A percentile compares a stretch with the other conserved stretches of the same genome.
Evolutionary conservation across 2,888 invertebrate species (phyloP).

Genomic region (Trachelus iudaicus): DNA sequence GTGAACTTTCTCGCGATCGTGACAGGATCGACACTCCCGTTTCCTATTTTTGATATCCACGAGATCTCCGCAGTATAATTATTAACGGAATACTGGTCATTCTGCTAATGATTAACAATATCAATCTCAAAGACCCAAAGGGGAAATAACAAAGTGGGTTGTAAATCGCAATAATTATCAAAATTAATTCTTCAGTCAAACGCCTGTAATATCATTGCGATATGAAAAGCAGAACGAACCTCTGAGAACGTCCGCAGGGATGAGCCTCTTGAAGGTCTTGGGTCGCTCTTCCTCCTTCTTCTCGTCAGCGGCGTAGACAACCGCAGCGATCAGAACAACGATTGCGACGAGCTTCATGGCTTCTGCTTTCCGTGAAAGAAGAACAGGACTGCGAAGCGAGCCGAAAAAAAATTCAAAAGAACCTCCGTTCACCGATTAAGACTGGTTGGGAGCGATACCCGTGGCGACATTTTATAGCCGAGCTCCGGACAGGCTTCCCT

Average conservation of each 20-base stretch:
- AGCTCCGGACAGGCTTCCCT: conserved; percentile 54
- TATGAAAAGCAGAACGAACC: conserved; percentile 70
- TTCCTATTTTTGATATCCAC: conserved; percentile 30
- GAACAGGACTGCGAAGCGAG: conserved; percentile 15
- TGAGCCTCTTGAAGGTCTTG: conserved; percentile 83
- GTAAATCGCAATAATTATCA: too few relatives aligned
- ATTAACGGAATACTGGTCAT: not conserved
- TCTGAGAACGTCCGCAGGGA: conserved; percentile 90
- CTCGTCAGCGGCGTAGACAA: conserved; percentile 67
- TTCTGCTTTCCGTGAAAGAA: conserved; percentile 10
- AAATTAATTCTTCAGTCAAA: not conserved
- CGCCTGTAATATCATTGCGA: not conserved
- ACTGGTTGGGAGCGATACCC: conserved; percentile 60
- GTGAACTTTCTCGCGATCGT: conserved; percentile 44
- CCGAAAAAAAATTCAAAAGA: conserved; percentile 29
- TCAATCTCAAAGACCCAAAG: not conserved
- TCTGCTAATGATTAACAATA: not conserved
- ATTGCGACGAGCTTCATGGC: conserved; percentile 67
- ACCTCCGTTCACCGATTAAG: conserved; percentile 52
- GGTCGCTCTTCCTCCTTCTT: conserved; percentile 69
- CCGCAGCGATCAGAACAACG: conserved; percentile 69
- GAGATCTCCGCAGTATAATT: not conserved
- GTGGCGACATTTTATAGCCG: conserved; percentile 58
- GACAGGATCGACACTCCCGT: conserved; percentile 24
- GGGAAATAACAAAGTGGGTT: not conserved